Conservation (phyloP, 2,113 vertebrate genomes). For the Cebus imitator region DNA sequence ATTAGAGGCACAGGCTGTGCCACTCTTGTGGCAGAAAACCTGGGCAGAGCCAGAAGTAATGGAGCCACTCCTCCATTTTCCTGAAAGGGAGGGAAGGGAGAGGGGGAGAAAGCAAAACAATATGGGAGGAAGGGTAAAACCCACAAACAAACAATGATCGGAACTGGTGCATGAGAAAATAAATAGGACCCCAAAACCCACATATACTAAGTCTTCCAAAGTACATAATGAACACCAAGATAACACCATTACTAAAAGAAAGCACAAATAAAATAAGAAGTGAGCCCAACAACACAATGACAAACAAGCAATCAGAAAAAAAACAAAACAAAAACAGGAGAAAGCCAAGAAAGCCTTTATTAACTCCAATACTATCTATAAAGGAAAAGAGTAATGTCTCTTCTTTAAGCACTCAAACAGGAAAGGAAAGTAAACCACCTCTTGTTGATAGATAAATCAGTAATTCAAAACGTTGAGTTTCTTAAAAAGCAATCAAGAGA, state of each 20-base stretch:
- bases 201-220: conserved; percentile 49
- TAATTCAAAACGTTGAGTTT: conserved; percentile 1
- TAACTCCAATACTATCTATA: conserved; percentile 26
- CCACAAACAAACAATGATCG: conserved; percentile 39
- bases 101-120: conserved; percentile 62
- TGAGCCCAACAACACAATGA: conserved; percentile 22
- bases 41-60: conserved; percentile 29
- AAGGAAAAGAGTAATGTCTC: conserved; percentile 37
- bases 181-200: conserved; percentile 41
- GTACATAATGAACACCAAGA: conserved; percentile 44
- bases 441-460: neutral
- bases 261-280: conserved; percentile 53
- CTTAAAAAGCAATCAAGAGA: conserved; percentile 17
- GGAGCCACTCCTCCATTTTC: conserved; percentile 57
- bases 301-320: neutral
- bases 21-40: conserved; percentile 56
- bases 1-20: conserved; percentile 43
- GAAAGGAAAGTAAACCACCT: neutral
- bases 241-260: conserved; percentile 46
- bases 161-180: conserved; percentile 41
- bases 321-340: neutral
- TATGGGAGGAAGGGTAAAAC: conserved; percentile 8
- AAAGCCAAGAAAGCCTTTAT: conserved; percentile 28
- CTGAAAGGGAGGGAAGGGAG: conserved; percentile 52
- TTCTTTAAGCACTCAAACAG: conserved; percentile 18